Conservation (phyloP, 2,797 vertebrate species). For the Pseudotriccus pelzelni region DNA sequence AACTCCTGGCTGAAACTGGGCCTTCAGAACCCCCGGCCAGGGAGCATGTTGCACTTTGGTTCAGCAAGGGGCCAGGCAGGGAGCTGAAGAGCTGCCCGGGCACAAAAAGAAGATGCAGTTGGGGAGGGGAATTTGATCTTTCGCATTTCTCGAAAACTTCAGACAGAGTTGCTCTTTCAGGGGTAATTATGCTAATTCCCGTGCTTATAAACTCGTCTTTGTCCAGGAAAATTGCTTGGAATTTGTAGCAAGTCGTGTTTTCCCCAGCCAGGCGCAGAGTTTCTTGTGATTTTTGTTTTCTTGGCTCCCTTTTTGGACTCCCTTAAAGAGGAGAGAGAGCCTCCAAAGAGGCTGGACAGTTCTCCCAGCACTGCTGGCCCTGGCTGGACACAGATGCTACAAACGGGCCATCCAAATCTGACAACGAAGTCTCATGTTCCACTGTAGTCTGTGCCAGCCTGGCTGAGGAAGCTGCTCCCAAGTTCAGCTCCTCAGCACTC, state of each 20-base stretch:
- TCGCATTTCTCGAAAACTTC: neutral
- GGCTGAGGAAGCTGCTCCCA: neutral
- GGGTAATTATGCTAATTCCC: constrained; percentile 38
- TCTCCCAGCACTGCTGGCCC: neutral
- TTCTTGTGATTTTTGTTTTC: neutral
- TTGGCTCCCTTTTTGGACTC: neutral
- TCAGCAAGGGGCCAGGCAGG: neutral
- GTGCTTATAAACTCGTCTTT: constrained; percentile 46
- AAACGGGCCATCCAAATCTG: neutral
- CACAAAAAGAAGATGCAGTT: neutral
- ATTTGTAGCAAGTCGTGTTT: neutral
- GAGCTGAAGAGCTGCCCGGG: neutral
- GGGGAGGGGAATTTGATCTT: neutral
- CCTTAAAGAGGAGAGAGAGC: neutral
- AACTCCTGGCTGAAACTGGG: neutral
- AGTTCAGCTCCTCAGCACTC: neutral
- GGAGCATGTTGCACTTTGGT: neutral
- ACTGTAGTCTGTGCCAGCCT: neutral
- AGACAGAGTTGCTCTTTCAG: constrained; percentile 27
- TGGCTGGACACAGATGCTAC: accelerated
- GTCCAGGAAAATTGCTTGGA: constrained; percentile 33
- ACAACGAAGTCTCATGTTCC: neutral
- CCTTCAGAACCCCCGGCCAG: neutral
- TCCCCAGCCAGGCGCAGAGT: neutral
- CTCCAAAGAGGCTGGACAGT: neutral